Evolutionary conservation across 2,113 vertebrate species (phyloP), one percentile per base, ranked within the genome.

Genomic region (Hemichromis elongatus): DNA sequence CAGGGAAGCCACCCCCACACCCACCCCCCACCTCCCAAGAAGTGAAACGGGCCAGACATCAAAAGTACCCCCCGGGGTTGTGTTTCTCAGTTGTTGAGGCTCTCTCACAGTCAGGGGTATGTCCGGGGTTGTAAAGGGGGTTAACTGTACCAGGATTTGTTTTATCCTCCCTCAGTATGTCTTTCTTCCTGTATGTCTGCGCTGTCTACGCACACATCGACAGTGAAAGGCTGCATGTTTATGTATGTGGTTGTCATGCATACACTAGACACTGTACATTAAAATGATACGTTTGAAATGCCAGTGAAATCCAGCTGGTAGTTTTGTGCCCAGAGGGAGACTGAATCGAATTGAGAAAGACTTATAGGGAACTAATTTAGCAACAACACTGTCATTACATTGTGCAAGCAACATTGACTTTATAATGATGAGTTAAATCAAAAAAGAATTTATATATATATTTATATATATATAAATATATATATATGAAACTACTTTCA

Each of bases 81-180:
- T 85, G 88, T 86, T 88, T 91, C 90, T 94, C 86, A 91, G 92
- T 89, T 92, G 91, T 70, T 86, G 84, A 87, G 86, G 90, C 88
- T 86, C 82, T 61, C 88, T 88, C 95, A 86, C 95, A 95, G 95
- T 93, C 75, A 86, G 95, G 89, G 94, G 92, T 90, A 93, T 92
- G 93, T 93, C 91, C 82, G 19, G 73, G 81, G 77, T 82, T 92
- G 89, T 90, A 91, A 94, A 93, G 85, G 82, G 92, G 94, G 92
- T 93, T 94, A 95, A 95, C 93, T 95, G 90, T 94, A 93, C 92
- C 90, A 83, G 88, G 90, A 94, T 94, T 92, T 89, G 88, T 92
- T 94, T 95, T 85, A 94, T 88, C 90, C 87, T 33, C 68, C 80
- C 83, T 86, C 33, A 42, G 40, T 81, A 61, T 81, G 68, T 54